Evolutionary conservation across 2,113 vertebrate genomes (phyloP), one percentile per base, ranked within the genome.

Genomic region (Colistium nudipinnis): DNA sequence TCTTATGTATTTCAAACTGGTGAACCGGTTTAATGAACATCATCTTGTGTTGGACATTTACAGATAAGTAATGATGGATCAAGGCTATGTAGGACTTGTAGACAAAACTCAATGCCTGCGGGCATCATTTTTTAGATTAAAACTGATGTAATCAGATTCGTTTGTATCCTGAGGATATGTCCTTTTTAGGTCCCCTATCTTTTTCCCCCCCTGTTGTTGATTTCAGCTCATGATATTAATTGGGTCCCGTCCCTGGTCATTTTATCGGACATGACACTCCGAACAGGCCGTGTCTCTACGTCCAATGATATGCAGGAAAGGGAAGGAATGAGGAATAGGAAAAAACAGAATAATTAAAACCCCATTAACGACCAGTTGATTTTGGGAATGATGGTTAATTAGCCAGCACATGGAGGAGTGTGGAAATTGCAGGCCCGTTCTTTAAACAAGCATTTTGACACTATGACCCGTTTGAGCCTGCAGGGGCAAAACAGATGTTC

Each of bases 341-440:
- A 87, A 90, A 81, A 49, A 6, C 36, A 10, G 76, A 91, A 91
- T 92, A 87, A 87, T 87, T 91, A 82, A 91, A 92, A 92, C 84
- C 85, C 86, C 91, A 94, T 94, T 91, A 94, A 93, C 93, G 92
- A 95, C 92, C 93, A 93, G 93, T 88, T 93, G 90, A 94, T 47
- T 95, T 89, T 92, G 86, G 88, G 86, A 93, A 94, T 94, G 93
- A 95, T 87, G 89, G 83, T 87, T 93, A 94, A 95, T 95, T 95
- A 96, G 86, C 63, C 64, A 39, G 87, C 90, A 89, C 84, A 75
- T 92, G 85, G 88, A 84, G 51, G 83, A 62, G 89, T 93, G 90
- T 91, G 83, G 91, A 86, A 19, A 80, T 44, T 44, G 12, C 70
- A 54, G 74, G 52, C 51, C 44, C 59, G 35, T 39, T 75, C 53